phyloP scores from a whole-genome alignment of 2,113 vertebrate species.

The Oreochromis aureus region DNA sequence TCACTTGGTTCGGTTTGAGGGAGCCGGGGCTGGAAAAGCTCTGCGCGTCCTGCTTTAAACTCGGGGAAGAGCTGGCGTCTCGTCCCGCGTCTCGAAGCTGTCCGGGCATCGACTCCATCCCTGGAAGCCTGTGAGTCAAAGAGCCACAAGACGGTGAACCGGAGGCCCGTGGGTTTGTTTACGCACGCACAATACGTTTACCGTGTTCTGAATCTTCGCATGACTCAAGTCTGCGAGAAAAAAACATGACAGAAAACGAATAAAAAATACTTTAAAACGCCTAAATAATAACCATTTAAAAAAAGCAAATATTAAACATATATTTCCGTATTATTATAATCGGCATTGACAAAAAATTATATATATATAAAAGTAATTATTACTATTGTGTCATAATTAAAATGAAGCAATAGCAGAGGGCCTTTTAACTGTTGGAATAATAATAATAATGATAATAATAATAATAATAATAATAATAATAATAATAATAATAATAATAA shows the following conservation, averaged over 20 bases:
- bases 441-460: neutral
- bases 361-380: neutral
- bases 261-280: neutral
- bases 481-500: neutral
- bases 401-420: neutral
- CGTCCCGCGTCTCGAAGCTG: constrained; percentile 83
- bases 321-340: neutral
- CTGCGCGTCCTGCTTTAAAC: constrained; percentile 83
- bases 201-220: neutral
- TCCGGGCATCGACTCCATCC: constrained; percentile 90
- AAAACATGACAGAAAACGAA: neutral
- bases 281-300: neutral
- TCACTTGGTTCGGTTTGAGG: constrained; percentile 93
- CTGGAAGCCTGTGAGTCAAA: constrained; percentile 63
- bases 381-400: neutral
- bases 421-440: neutral
- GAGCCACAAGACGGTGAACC: neutral
- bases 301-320: neutral
- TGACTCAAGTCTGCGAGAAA: neutral
- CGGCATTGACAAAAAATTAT: neutral
- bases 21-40: constrained; percentile 78
- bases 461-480: neutral
- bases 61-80: constrained; percentile 85
- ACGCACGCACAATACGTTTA: neutral
- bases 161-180: neutral